Base-by-base conservation (phyloP, 2,888 invertebrate genomes). In the Acrobasis repandana region DNA sequence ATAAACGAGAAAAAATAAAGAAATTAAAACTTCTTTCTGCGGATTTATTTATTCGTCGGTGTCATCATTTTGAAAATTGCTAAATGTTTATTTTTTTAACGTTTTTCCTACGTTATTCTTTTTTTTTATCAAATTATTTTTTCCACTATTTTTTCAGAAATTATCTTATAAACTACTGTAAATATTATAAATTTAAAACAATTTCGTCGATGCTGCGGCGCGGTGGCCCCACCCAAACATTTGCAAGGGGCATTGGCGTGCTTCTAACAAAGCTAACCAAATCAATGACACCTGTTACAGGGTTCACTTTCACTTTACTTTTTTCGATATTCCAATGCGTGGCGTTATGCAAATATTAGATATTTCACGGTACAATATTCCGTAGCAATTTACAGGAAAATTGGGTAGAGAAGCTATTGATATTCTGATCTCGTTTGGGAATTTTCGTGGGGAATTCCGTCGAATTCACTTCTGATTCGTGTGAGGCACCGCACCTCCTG, bases 321-420 rank as follows among this genome's bases (percentile, higher is more conserved):
- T 85, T 83, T 86, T 85, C 79, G 69, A 72, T 74, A 75, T 74
- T 69, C 71, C 72, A 72, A 74, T 76, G 76, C 77, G 73, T 78
- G 77, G 78, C 72, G 75, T 76, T 80, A 79, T 85, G 86, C 81
- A 86, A 88, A 88, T 89, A 85, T 83, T 82, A 82, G 78, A 82
- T 79, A 82, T 82, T 79, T 75, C 79, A 77, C 77, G 80, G 79
- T 72, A 85, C 83, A 86, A 88, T 86, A 85, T 88, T 84, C 83
- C 76, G 79, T 81, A 76, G 83, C 88, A 85, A 87, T 89, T 86
- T 86, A 75, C 82, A 82, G 81, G 86, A 81, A 88, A 88, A 87
- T 89, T 88, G 87, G 83, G 79, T 83, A 80, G 83, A 80, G 80
- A 78, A 81, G 79, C 86, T 82, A 88, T 90, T 90, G 88, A 86